A percentile compares a stretch with the other conserved stretches of the same genome.
Evolutionary conservation across 2,113 vertebrate genomes (phyloP).

Genomic region (Campylomormyrus tamandua): DNA sequence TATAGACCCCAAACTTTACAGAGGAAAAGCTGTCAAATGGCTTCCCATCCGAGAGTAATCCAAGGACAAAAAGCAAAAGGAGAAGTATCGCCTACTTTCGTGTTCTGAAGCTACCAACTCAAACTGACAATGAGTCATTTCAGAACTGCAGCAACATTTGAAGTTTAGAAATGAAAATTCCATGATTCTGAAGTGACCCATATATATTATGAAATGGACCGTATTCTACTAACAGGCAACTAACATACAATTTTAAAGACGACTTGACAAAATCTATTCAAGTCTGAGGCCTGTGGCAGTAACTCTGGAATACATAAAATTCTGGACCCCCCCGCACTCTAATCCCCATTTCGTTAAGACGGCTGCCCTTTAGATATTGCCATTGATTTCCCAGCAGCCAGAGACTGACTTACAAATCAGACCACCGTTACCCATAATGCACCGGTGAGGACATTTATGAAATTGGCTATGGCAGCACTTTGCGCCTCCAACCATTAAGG

Average conservation of each 20-base stretch:
- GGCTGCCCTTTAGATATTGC: background rate
- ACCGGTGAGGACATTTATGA: background rate
- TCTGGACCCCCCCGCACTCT: background rate
- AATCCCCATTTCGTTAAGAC: background rate
- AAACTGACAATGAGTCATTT: background rate
- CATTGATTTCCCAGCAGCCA: background rate
- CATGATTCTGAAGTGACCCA: background rate
- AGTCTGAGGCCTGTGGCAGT: background rate
- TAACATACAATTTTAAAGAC: background rate
- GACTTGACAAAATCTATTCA: background rate
- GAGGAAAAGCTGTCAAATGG: background rate
- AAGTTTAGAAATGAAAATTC: background rate
- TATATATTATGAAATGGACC: background rate
- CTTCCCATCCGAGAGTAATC: background rate
- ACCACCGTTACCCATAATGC: background rate
- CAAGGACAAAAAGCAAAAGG: background rate
- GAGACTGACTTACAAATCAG: constrained; percentile 1
- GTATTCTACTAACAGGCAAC: background rate
- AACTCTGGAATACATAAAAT: background rate
- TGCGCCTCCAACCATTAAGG: background rate
- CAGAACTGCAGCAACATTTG: background rate
- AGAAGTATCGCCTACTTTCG: background rate
- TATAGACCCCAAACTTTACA: background rate
- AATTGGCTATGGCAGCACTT: background rate
- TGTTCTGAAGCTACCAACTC: background rate